phyloP scores from a whole-genome alignment of 2,888 invertebrate species.

The Agrochola litura region DNA sequence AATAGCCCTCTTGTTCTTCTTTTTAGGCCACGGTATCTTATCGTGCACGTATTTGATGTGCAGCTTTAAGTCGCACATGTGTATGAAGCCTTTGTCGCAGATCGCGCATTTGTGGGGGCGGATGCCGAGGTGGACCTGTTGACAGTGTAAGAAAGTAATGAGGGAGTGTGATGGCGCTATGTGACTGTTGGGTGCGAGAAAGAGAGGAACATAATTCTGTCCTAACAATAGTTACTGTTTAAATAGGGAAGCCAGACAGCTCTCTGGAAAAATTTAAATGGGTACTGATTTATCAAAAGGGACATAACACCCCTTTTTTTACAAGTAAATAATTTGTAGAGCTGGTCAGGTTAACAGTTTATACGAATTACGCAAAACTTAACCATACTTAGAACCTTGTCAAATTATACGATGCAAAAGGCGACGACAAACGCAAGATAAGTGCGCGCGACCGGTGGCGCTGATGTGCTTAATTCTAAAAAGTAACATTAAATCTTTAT shows the following conservation, averaged over 20 bases:
- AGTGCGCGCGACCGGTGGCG: too few species aligned
- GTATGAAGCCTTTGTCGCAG: conserved; percentile 74
- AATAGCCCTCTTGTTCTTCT: conserved; percentile 55
- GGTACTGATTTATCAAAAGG: too few species aligned
- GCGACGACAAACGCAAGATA: too few species aligned
- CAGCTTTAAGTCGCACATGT: conserved; percentile 69
- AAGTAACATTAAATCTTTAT: too few species aligned
- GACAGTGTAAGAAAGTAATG: conserved; percentile 4
- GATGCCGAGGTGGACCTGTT: conserved; percentile 72
- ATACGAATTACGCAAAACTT: too few species aligned
- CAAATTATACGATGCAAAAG: too few species aligned
- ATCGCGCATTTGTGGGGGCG: conserved; percentile 74
- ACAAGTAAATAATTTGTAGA: too few species aligned
- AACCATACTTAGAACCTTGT: too few species aligned
- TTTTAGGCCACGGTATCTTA: conserved; percentile 76
- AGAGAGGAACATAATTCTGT: not conserved
- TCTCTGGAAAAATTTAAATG: not conserved
- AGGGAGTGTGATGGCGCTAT: not conserved
- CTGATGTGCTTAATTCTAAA: too few species aligned
- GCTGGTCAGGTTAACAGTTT: too few species aligned
- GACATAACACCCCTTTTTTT: too few species aligned
- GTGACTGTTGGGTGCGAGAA: not conserved
- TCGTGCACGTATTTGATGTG: conserved; percentile 74
- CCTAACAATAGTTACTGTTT: not conserved
- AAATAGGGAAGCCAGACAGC: not conserved